Evolutionary conservation across 2,888 invertebrate species (phyloP).

Genomic region (Dynastes maya): DNA sequence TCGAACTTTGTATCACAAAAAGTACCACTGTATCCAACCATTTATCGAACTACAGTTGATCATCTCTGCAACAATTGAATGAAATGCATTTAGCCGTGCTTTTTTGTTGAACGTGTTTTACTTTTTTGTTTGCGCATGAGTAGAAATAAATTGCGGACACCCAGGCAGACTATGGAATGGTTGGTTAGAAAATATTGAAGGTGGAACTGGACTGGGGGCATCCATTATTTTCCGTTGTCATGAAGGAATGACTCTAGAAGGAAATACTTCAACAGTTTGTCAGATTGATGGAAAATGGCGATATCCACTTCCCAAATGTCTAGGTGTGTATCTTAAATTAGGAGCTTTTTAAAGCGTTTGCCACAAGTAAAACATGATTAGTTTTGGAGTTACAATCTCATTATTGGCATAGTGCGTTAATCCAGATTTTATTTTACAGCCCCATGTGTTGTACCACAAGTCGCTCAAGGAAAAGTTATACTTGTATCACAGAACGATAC

Average conservation of each 20-base stretch:
- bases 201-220: constrained; percentile 92
- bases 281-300: constrained; percentile 96
- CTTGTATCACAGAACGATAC: constrained; percentile 75
- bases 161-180: constrained; percentile 97
- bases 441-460: constrained; percentile 94
- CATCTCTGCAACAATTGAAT: too few relatives aligned
- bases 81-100: constrained; percentile 16
- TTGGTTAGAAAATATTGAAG: constrained; percentile 92
- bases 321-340: constrained; percentile 74
- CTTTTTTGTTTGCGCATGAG: constrained; percentile 58
- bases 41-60: too few relatives aligned
- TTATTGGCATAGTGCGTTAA: neutral
- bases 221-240: constrained; percentile 95
- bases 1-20: too few relatives aligned
- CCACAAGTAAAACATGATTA: neutral
- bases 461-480: constrained; percentile 84
- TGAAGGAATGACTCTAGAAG: constrained; percentile 92
- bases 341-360: constrained; percentile 15
- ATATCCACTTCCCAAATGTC: constrained; percentile 91
- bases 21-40: too few relatives aligned
- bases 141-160: constrained; percentile 97
- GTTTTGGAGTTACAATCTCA: neutral
- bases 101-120: constrained; percentile 32
- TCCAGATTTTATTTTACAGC: constrained; percentile 73
- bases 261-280: constrained; percentile 92